Percentiles rank a stretch among this genome's conserved stretches.
These are phyloP conservation scores for Limenitis camilla DNA, from an alignment of 2,888 invertebrate genomes.

Conservation along the genomic window DNA sequence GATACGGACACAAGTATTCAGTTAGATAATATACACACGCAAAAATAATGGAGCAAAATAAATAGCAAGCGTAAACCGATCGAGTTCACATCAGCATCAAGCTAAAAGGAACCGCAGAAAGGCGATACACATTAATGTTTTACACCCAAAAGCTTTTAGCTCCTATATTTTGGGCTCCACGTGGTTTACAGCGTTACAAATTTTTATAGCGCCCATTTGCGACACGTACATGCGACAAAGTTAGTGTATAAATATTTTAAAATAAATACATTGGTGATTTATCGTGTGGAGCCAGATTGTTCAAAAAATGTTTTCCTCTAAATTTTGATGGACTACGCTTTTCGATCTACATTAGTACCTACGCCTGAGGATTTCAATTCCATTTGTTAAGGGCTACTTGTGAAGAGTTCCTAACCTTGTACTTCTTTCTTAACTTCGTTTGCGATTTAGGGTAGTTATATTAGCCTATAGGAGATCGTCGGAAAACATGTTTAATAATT, in stretches of 20 bases:
- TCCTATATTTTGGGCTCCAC: constrained; percentile 47
- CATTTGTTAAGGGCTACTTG: too few species aligned
- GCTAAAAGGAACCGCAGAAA: constrained; percentile 42
- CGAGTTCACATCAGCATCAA: constrained; percentile 33
- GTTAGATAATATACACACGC: not conserved
- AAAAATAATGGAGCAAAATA: constrained; percentile 19
- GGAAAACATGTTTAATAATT: too few species aligned
- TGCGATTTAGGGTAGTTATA: too few species aligned
- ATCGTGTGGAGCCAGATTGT: not conserved
- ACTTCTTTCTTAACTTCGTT: too few species aligned
- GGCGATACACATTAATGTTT: constrained; percentile 53
- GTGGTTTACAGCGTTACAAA: constrained; percentile 33
- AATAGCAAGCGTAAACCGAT: constrained; percentile 33
- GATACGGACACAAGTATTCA: not conserved
- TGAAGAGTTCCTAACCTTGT: too few species aligned
- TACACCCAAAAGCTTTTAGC: constrained; percentile 64
- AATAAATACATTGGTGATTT: not conserved
- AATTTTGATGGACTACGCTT: too few species aligned
- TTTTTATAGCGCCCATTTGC: constrained; percentile 26
- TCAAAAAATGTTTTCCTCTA: too few species aligned
- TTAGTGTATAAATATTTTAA: constrained; percentile 3
- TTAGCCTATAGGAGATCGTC: too few species aligned
- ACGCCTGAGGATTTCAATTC: too few species aligned
- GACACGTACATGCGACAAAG: constrained; percentile 33
- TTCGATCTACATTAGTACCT: too few species aligned